Base-by-base conservation (phyloP, 1,140 invertebrate genomes). In the Aphidius ervi region DNA sequence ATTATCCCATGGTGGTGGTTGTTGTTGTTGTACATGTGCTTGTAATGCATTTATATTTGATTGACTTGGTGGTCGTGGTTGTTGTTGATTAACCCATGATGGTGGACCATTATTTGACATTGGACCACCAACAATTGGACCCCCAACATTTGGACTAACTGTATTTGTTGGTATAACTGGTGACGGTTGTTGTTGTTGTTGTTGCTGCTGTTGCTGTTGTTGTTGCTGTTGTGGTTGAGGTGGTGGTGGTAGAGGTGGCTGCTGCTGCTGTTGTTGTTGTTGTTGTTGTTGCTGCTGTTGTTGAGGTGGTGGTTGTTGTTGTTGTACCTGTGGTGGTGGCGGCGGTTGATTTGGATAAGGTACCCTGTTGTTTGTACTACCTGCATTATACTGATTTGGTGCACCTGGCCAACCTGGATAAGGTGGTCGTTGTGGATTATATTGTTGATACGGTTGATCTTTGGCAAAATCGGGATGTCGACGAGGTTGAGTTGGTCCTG, bases 391-490 rank as follows among this genome's bases (percentile, higher is more conserved):
- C 67, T 82, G 81, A 68, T 73, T 80, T 48, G 73, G 82, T 68
- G 78, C 78, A 57, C 79, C 78, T 70, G 84, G 80, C 86, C 87
- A 88, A 66, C 82, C 77, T 69, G 76, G 70, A 71, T 79, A 81
- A 48, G 74, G 79, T 57, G 84, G 81, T 67, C 86, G 76, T 70
- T 82, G 84, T 65, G 86, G 83, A 72, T 81, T 82, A 72, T 84
- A 86, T 37, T 81, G 80, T 62, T 83, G 81, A 76, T 86, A 87
- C 65, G 84, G 85, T 66, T 87, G 84, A 72, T 92, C 90, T 82
- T 90, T 91, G 67, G 88, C 86, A 82, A 93, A 93, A 78, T 93
- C 91, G 48, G 90, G 91, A 82, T 92, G 91, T 68, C 91, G 80
- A 56, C 90, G 83, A 37, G 90, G 89, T 70, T 89, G 88, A 55